phyloP scores from a whole-genome alignment of 1,140 invertebrate species.

The Zophobas morio region DNA sequence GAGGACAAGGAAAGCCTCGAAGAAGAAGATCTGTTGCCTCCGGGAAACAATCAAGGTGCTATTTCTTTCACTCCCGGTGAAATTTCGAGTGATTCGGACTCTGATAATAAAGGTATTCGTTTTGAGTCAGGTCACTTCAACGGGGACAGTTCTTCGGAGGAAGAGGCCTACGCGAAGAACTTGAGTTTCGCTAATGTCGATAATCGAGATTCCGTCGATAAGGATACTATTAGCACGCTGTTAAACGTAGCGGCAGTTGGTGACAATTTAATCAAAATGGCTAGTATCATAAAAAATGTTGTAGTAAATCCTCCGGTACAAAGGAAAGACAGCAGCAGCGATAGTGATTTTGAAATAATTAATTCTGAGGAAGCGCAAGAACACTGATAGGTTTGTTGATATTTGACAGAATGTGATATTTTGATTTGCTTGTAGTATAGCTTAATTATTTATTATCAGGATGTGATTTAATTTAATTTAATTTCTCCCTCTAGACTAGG shows the following conservation, averaged over 20 bases:
- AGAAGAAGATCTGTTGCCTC: constrained; percentile 61
- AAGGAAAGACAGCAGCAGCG: constrained; percentile 56
- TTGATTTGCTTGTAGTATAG: constrained; percentile 40
- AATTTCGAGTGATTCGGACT: constrained; percentile 61
- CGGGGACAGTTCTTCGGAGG: constrained; percentile 59
- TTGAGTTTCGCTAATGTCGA: constrained; percentile 50
- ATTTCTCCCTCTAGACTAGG: constrained; percentile 7
- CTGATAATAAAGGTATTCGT: constrained; percentile 57
- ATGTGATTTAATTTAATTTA: constrained; percentile 36
- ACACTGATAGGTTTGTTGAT: constrained; percentile 13
- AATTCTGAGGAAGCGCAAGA: constrained; percentile 56
- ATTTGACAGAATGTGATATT: constrained; percentile 50
- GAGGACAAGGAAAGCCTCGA: constrained; percentile 57
- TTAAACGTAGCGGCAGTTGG: constrained; percentile 33
- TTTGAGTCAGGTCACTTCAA: constrained; percentile 62
- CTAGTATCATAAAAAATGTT: constrained; percentile 47
- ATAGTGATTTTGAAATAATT: constrained; percentile 63
- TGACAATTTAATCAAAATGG: constrained; percentile 48
- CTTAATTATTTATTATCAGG: constrained; percentile 30
- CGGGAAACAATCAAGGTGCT: constrained; percentile 2
- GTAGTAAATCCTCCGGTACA: constrained; percentile 8
- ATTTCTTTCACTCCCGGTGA: constrained; percentile 54
- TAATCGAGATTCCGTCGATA: constrained; percentile 17
- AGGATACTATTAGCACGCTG: constrained; percentile 49
- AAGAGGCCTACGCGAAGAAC: constrained; percentile 56